Base-by-base conservation (phyloP, 2,797 vertebrate species). In the Fistularia commersonii region DNA sequence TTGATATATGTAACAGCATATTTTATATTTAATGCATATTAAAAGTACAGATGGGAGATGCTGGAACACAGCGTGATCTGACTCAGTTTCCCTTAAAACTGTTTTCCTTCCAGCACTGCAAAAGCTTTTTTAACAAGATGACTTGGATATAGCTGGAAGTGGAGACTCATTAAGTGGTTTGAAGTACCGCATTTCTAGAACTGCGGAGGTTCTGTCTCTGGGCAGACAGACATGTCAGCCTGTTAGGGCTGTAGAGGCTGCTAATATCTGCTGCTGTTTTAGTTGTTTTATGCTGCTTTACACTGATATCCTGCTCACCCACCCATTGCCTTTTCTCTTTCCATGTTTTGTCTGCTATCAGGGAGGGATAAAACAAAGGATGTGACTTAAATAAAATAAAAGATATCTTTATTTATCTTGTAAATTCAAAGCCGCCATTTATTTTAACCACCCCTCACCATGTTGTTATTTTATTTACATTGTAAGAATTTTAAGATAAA, bases 191-290 rank as follows among this genome's bases (percentile, higher is more conserved):
- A 44, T 67, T 59, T 62, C 67, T 9, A 23, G 23, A 15, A 34
- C 70, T 58, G 71, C 66, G 56, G 58, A 74, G 59, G 7, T 13
- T 51, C 64, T 84, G 70, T 83, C 77, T 83, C 73, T 75, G 76
- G 71, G 80, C 77, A 77, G 68, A 66, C 63, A 12, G 6, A 10
- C 35, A 10, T 69, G 68, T 74, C 67, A 53, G 64, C 50, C 61
- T 57, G 53, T 36, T 8, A 11, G n/a, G n/a, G n/a, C n/a, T n/a
- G n/a, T 50, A 82, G 64, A 76, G 41, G 59, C 63, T 60, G 71
- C 54, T 69, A 58, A 62, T 64, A 68, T 60, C 54, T 41, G 63
- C 73, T 69, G 58, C 66, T 74, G 63, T 71, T 74, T 86, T 83
- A 85, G 79, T 81, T 73, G 74, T 65, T 43, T 6, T 59, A 51